Evolutionary conservation across 2,113 vertebrate species (phyloP).

Genomic region (Donacobius atricapilla): DNA sequence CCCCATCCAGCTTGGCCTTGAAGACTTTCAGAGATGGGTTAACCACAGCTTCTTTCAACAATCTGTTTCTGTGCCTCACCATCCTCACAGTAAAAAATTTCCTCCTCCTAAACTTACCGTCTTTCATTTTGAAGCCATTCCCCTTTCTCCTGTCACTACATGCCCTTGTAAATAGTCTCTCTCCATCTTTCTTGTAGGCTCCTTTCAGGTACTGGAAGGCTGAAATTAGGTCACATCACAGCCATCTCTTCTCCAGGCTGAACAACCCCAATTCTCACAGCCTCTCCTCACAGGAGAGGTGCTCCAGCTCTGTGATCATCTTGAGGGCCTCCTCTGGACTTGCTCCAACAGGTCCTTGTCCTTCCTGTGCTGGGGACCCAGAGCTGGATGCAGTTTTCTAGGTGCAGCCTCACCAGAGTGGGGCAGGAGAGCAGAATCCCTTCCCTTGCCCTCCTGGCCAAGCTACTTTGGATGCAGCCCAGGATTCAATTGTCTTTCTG

Average conservation of each 20-base stretch:
- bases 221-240: background rate
- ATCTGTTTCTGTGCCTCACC: background rate
- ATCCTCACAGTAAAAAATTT: background rate
- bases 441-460: background rate
- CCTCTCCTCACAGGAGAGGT: background rate
- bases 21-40: background rate
- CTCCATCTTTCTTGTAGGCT: background rate
- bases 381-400: background rate
- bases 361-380: background rate
- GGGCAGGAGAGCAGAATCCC: background rate
- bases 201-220: background rate
- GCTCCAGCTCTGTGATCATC: background rate
- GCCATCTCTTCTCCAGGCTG: background rate
- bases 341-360: rapidly evolving
- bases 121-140: background rate
- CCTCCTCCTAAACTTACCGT: background rate
- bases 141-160: background rate
- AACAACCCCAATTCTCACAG: background rate
- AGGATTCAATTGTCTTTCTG: background rate
- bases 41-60: background rate
- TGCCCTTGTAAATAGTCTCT: background rate
- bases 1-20: background rate
- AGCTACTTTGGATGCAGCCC: rapidly evolving
- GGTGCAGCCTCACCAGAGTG: background rate
- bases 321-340: background rate